phyloP scores from a whole-genome alignment of 2,888 invertebrate genomes.

The Phyto melanocephala region DNA sequence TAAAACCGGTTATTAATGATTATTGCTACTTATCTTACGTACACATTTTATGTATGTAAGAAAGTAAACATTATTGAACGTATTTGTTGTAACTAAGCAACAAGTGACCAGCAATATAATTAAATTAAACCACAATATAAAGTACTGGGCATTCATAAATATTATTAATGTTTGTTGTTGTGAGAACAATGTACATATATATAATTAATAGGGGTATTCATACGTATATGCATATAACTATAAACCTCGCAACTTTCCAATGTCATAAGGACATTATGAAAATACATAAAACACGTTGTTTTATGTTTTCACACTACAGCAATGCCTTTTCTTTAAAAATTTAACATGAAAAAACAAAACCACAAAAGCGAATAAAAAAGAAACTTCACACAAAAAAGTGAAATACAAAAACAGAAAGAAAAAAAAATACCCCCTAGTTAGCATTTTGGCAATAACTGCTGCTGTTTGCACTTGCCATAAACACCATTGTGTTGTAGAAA shows the following conservation, averaged over 20 bases:
- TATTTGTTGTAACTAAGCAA: too few relatives aligned
- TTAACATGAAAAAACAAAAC: conserved; percentile 20
- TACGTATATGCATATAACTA: background rate
- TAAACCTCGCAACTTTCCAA: background rate
- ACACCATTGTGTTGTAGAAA: background rate
- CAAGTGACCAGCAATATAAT: too few relatives aligned
- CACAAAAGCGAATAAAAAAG: conserved; percentile 1
- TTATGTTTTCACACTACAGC: conserved; percentile 40
- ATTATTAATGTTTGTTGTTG: too few relatives aligned
- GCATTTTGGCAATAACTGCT: conserved; percentile 55
- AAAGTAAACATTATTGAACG: too few relatives aligned
- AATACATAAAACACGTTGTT: conserved; percentile 34
- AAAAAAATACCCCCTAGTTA: conserved; percentile 58
- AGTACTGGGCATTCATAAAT: too few relatives aligned
- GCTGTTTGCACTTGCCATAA: background rate
- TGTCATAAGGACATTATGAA: conserved; percentile 13
- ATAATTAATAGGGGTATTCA: too few relatives aligned
- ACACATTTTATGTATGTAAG: too few relatives aligned
- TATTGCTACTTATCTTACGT: too few relatives aligned
- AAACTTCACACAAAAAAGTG: background rate
- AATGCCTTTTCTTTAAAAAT: background rate
- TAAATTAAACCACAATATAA: too few relatives aligned
- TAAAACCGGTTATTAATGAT: too few relatives aligned
- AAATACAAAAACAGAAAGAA: background rate
- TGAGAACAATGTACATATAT: too few relatives aligned